Percentiles rank a stretch among this genome's conserved stretches.
These are phyloP conservation scores for Emys orbicularis DNA, from an alignment of 2,797 vertebrate genomes.

Conservation along the genomic window DNA sequence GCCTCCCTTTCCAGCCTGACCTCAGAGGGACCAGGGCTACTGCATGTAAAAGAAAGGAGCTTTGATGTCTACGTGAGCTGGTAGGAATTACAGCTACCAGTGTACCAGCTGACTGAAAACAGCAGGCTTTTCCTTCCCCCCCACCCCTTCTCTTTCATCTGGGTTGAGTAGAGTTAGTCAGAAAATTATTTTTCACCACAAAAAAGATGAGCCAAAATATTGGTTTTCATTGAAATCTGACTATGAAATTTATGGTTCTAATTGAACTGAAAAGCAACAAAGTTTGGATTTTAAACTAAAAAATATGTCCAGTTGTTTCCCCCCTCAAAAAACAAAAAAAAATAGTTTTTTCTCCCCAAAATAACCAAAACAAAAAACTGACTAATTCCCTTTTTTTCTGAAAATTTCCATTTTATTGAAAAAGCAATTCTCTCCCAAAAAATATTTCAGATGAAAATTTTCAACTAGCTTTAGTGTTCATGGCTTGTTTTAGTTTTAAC, in stretches of 20 bases:
- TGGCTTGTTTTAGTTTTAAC: background rate
- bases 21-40: background rate
- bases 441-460: background rate
- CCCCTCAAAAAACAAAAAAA: background rate
- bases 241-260: too few species aligned
- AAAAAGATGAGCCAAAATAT: background rate
- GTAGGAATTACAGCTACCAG: background rate
- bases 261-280: too few species aligned
- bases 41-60: background rate
- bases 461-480: background rate
- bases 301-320: background rate
- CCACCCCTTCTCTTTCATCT: background rate
- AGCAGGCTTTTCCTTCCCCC: background rate
- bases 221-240: too few species aligned
- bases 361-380: background rate
- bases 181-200: background rate
- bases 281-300: too few species aligned
- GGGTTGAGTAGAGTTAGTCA: background rate
- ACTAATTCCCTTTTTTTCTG: background rate
- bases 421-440: background rate
- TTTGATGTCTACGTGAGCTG: background rate
- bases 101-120: background rate
- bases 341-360: background rate
- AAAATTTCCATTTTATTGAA: background rate
- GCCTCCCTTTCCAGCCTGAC: background rate